Evolutionary conservation across 1,140 invertebrate genomes (phyloP).

Genomic region (Diabrotica undecimpunctata): DNA sequence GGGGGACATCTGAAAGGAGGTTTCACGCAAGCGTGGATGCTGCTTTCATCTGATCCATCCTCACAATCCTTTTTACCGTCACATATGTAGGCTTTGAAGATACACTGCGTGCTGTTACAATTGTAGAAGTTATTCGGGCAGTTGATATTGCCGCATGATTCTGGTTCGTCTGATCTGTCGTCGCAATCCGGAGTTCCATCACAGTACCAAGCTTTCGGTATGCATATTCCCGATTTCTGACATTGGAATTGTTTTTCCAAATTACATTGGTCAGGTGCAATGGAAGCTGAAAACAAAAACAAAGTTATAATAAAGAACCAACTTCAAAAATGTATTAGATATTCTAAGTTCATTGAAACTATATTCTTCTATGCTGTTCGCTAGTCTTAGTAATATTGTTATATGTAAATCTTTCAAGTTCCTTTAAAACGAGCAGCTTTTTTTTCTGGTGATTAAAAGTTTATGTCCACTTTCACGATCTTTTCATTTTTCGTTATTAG

Average conservation of each 20-base stretch:
- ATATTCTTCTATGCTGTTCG: too few species aligned
- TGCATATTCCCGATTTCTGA: conserved; percentile 81
- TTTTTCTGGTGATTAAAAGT: too few species aligned
- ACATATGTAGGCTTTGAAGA: conserved; percentile 92
- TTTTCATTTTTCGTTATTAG: too few species aligned
- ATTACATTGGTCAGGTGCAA: conserved; percentile 82
- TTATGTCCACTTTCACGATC: too few species aligned
- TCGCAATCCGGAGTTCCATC: conserved; percentile 91
- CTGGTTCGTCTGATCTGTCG: conserved; percentile 87
- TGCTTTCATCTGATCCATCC: conserved; percentile 88
- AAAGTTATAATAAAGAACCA: conserved; percentile 8
- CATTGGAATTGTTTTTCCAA: conserved; percentile 88
- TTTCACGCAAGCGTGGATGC: conserved; percentile 68
- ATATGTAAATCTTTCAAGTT: too few species aligned
- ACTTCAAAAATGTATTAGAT: too few species aligned
- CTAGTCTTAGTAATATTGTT: too few species aligned
- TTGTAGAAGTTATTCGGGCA: conserved; percentile 78
- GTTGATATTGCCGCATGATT: conserved; percentile 72
- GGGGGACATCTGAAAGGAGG: conserved; percentile 73
- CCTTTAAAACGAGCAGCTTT: too few species aligned
- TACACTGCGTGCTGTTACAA: conserved; percentile 84
- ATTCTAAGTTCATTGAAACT: too few species aligned
- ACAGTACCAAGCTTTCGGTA: conserved; percentile 90
- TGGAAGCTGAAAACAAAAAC: conserved; percentile 53
- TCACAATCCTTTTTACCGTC: conserved; percentile 95